Evolutionary conservation across 1,140 invertebrate species (phyloP).

Genomic region (Caenorhabditis inopinata): DNA sequence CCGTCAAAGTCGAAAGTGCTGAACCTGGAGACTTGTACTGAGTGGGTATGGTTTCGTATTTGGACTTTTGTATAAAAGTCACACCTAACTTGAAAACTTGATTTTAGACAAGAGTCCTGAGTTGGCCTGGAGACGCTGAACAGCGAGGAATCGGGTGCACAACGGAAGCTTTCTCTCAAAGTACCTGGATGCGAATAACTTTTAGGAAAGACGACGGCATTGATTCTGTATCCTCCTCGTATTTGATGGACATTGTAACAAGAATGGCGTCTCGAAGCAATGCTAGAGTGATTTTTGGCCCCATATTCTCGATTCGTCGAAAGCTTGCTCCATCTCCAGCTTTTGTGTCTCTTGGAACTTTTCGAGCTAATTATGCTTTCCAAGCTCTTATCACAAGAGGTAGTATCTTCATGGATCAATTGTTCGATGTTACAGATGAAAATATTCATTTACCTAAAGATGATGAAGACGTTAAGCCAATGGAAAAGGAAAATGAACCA

Average conservation of each 20-base stretch:
- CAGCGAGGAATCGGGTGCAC: background rate
- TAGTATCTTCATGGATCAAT: constrained; percentile 44
- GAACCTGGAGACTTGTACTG: constrained; percentile 45
- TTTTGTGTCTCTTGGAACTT: constrained; percentile 30
- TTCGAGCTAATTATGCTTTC: constrained; percentile 45
- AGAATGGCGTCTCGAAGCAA: background rate
- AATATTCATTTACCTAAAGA: background rate
- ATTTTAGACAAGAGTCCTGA: background rate
- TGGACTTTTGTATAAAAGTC: too few species aligned
- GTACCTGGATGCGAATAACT: background rate
- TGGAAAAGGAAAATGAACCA: background rate
- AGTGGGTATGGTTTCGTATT: constrained; percentile 39
- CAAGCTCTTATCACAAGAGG: constrained; percentile 44
- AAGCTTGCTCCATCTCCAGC: background rate
- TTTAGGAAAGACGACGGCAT: background rate
- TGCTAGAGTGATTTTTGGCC: constrained; percentile 1
- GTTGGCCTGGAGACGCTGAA: background rate
- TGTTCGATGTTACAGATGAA: constrained; percentile 26
- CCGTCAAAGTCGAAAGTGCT: background rate
- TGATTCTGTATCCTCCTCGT: background rate
- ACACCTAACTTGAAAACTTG: too few species aligned
- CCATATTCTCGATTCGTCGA: background rate
- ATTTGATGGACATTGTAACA: constrained; percentile 12
- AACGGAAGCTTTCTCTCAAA: background rate
- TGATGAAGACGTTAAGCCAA: background rate